These are phyloP conservation scores for Bombus haemorrhoidalis DNA, from an alignment of 1,140 invertebrate genomes.

Conservation along the genomic window DNA sequence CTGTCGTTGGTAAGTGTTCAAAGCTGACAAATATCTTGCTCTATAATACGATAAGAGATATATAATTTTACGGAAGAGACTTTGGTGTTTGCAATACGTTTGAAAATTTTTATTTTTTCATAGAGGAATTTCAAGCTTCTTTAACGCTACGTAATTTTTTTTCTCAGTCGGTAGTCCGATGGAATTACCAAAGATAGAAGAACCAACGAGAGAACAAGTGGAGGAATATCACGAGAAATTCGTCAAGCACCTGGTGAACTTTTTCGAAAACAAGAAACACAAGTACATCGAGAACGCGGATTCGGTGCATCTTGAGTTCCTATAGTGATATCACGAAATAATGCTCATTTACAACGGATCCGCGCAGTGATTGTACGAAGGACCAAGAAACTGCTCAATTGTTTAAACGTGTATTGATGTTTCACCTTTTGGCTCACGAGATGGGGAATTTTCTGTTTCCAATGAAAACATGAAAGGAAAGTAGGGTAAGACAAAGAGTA, in stretches of 20 bases:
- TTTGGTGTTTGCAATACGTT: no score
- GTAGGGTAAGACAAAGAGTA: no score
- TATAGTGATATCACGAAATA: background rate
- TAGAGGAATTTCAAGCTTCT: no score
- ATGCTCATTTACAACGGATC: background rate
- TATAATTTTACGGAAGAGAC: no score
- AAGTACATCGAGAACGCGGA: conserved; percentile 88
- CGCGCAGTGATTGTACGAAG: accelerated
- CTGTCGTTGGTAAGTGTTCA: conserved; percentile 89
- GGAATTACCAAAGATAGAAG: conserved; percentile 86
- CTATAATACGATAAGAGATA: no score
- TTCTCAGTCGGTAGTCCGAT: conserved; percentile 92
- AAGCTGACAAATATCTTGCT: accelerated
- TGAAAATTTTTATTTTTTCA: no score
- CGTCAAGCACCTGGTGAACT: conserved; percentile 85
- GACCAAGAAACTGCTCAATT: background rate
- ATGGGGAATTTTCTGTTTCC: no score
- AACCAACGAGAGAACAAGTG: conserved; percentile 89
- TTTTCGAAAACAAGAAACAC: conserved; percentile 92
- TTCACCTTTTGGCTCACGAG: no score
- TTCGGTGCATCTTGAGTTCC: conserved; percentile 70
- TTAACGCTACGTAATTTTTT: background rate
- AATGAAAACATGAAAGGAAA: no score
- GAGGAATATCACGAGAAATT: conserved; percentile 90
- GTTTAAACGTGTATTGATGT: no score